phyloP scores from a whole-genome alignment of 2,797 vertebrate species.

The Tenualosa ilisha region DNA sequence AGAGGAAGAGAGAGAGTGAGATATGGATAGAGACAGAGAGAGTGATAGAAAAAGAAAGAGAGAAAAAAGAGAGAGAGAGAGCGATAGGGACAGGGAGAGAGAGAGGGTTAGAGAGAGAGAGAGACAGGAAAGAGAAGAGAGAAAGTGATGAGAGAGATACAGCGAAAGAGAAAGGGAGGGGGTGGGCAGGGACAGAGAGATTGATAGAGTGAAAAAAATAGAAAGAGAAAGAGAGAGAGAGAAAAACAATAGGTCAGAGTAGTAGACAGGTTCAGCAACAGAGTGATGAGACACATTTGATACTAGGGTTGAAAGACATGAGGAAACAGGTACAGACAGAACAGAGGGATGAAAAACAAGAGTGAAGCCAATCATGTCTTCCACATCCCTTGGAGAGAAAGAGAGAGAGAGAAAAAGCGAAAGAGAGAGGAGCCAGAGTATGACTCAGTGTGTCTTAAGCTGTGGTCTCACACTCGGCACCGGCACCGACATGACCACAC shows the following conservation, averaged over 20 bases:
- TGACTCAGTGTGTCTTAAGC: background rate
- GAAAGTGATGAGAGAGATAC: conserved; percentile 20
- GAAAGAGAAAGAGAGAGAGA: too few species aligned
- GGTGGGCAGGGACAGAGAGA: conserved; percentile 27
- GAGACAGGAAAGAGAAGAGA: too few species aligned
- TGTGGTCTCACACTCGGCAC: background rate
- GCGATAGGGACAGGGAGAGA: too few species aligned
- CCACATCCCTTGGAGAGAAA: background rate
- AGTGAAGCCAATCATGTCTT: background rate
- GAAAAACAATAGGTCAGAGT: background rate
- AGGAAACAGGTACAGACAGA: conserved; percentile 5
- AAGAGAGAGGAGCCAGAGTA: background rate
- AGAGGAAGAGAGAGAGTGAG: too few species aligned
- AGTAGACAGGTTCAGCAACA: too few species aligned
- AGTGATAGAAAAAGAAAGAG: conserved; percentile 1
- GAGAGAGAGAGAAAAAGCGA: background rate
- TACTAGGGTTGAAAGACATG: background rate
- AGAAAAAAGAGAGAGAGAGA: background rate
- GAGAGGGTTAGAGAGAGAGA: too few species aligned
- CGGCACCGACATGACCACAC: background rate
- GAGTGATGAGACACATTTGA: background rate
- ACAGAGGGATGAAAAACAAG: background rate
- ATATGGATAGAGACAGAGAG: too few species aligned
- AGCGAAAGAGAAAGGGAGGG: conserved; percentile 23
- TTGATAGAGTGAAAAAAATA: too few species aligned